Percentiles rank a stretch among this genome's conserved stretches.
Conservation (phyloP, 2,888 invertebrate genomes). For the Gisinianus flammeolus region DNA sequence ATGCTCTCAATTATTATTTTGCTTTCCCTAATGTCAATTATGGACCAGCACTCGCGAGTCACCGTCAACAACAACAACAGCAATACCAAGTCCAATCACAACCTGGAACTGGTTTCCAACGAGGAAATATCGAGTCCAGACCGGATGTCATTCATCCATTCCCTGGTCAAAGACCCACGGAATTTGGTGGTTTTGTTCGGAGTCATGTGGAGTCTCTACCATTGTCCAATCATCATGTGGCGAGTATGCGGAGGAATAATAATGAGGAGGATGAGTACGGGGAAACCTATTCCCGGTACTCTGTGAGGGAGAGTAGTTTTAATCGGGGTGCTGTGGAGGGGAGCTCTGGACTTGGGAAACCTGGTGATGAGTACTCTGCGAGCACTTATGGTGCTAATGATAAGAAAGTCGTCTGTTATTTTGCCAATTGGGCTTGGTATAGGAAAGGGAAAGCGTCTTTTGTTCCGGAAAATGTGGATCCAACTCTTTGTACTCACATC, state of each 20-base stretch:
- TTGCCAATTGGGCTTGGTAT: constrained; percentile 89
- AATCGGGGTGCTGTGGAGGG: constrained; percentile 56
- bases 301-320: constrained; percentile 42
- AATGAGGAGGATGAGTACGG: not conserved
- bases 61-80: not conserved
- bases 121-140: constrained; percentile 54
- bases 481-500: constrained; percentile 82
- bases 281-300: not conserved
- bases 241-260: constrained; percentile 13
- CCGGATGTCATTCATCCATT: constrained; percentile 13
- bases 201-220: constrained; percentile 49
- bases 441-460: constrained; percentile 82
- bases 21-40: constrained; percentile 29
- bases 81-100: not conserved
- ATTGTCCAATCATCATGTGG: constrained; percentile 21
- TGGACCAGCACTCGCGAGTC: constrained; percentile 21
- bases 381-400: not conserved
- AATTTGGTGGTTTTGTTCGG: constrained; percentile 45
- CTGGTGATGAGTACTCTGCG: constrained; percentile 2
- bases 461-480: constrained; percentile 82
- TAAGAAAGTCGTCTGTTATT: constrained; percentile 74
- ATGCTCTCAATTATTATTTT: constrained; percentile 27
- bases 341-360: constrained; percentile 3
- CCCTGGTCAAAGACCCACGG: not conserved
- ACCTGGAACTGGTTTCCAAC: constrained; percentile 46